Conservation (phyloP, 2,113 vertebrate species). For the Syngnathus typhle region DNA sequence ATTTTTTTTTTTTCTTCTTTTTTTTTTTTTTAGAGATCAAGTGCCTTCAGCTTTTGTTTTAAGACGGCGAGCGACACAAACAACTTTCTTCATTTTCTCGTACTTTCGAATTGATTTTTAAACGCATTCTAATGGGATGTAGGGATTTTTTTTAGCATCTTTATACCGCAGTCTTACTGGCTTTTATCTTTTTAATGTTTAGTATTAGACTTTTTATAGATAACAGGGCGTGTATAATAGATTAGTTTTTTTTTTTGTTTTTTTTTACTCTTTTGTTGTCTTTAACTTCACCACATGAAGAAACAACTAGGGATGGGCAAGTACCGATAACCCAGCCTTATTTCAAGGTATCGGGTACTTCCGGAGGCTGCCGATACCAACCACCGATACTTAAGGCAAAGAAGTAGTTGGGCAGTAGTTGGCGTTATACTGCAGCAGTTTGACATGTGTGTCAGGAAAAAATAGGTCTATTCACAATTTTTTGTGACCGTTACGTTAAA, state of each 20-base stretch:
- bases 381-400: too few species aligned
- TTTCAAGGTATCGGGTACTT: too few species aligned
- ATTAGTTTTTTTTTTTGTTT: constrained; percentile 59
- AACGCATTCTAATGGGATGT: constrained; percentile 61
- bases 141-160: constrained; percentile 53
- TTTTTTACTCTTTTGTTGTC: constrained; percentile 39
- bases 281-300: constrained; percentile 28
- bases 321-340: too few species aligned
- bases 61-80: constrained; percentile 46
- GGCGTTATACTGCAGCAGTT: too few species aligned
- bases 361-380: too few species aligned
- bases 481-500: too few species aligned
- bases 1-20: constrained; percentile 37
- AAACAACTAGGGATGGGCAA: not conserved
- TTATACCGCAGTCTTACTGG: constrained; percentile 81
- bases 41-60: constrained; percentile 70
- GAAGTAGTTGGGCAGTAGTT: too few species aligned
- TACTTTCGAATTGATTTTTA: constrained; percentile 68
- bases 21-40: constrained; percentile 64
- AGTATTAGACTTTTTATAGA: constrained; percentile 30
- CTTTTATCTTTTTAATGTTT: constrained; percentile 66
- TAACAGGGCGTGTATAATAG: constrained; percentile 57
- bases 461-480: too few species aligned
- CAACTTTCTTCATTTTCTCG: constrained; percentile 44
- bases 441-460: too few species aligned